Conservation (phyloP, 2,113 vertebrate species). For the Strigops habroptila region DNA sequence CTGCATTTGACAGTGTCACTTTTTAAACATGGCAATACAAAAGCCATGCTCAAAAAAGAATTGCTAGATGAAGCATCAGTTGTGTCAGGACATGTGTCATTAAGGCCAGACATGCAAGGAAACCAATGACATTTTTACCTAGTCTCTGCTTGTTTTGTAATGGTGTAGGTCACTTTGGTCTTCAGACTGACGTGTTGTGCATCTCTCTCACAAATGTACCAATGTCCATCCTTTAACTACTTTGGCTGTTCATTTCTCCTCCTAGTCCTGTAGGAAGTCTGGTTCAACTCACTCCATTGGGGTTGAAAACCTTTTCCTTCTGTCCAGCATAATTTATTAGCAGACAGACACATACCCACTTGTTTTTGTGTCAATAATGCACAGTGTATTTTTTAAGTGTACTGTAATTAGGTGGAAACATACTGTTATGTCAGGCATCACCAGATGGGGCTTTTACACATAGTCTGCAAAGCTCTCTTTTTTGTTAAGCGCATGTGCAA, state of each 20-base stretch:
- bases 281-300: neutral
- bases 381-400: constrained; percentile 13
- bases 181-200: neutral
- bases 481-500: neutral
- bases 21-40: neutral
- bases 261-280: neutral
- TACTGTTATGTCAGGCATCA: constrained; percentile 34
- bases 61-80: neutral
- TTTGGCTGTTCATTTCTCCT: neutral
- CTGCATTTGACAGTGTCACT: neutral
- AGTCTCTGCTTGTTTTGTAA: neutral
- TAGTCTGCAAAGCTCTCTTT: neutral
- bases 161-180: neutral
- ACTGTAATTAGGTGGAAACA: constrained; percentile 46
- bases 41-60: neutral
- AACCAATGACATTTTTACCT: neutral
- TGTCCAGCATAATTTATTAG: neutral
- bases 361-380: constrained; percentile 21
- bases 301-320: neutral
- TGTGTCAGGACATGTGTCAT: fast-evolving
- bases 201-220: neutral
- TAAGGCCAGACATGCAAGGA: neutral
- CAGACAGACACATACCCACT: neutral
- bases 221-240: neutral
- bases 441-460: constrained; percentile 49